A percentile compares a stretch with the other conserved stretches of the same genome.
These are phyloP conservation scores for Platichthys stellatus DNA, from an alignment of 2,113 vertebrate genomes.

Conservation along the genomic window DNA sequence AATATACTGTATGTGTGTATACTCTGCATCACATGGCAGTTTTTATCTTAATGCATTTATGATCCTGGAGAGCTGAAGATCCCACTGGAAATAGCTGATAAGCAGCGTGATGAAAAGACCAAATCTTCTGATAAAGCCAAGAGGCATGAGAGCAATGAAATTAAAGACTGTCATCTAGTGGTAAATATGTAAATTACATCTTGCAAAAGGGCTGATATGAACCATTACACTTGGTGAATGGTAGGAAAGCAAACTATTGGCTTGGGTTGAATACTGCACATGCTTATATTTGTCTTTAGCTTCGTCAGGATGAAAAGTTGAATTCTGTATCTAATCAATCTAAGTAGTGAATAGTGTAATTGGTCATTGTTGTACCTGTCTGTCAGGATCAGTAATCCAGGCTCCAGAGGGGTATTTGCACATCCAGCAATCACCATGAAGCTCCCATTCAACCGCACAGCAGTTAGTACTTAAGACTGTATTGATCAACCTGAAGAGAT, in stretches of 20 bases:
- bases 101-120: constrained; percentile 7
- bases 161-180: constrained; percentile 75
- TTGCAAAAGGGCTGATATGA: neutral
- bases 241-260: neutral
- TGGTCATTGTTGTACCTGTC: neutral
- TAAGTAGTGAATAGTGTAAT: neutral
- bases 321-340: neutral
- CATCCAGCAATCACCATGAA: constrained; percentile 13
- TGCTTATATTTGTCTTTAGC: neutral
- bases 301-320: neutral
- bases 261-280: neutral
- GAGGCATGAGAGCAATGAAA: constrained; percentile 28
- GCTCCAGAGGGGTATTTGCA: neutral
- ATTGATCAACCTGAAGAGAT: constrained; percentile 27
- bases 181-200: constrained; percentile 8
- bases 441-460: neutral
- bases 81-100: neutral
- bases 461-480: constrained; percentile 10
- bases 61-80: neutral
- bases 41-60: constrained; percentile 4
- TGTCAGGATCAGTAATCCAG: constrained; percentile 2
- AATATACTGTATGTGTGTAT: neutral
- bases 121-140: constrained; percentile 6
- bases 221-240: neutral
- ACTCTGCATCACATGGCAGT: neutral